Evolutionary conservation across 2,888 invertebrate species (phyloP).

Genomic region (Eupeodes latifasciatus): DNA sequence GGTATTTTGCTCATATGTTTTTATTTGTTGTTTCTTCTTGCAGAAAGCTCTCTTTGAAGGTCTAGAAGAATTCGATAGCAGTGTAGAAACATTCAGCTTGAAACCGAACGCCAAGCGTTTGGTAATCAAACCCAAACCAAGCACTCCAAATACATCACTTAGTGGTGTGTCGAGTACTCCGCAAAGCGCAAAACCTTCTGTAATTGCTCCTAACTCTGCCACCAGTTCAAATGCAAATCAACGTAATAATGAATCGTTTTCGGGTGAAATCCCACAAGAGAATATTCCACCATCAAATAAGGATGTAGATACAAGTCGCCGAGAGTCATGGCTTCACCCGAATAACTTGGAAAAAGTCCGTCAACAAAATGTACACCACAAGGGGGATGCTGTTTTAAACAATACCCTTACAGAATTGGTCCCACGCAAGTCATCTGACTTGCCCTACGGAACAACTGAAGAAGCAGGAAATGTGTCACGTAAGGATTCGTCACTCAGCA

Average conservation of each 20-base stretch:
- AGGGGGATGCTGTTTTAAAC: slow-evolving; percentile 78
- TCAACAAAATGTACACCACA: slow-evolving; percentile 80
- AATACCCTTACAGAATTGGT: slow-evolving; percentile 82
- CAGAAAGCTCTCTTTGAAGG: slow-evolving; percentile 94
- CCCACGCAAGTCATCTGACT: slow-evolving; percentile 81
- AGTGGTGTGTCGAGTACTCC: slow-evolving; percentile 37
- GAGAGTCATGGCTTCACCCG: slow-evolving; percentile 83
- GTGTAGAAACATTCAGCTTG: slow-evolving; percentile 86
- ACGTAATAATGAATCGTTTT: slow-evolving; percentile 78
- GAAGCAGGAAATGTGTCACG: slow-evolving; percentile 77
- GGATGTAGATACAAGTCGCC: slow-evolving; percentile 78
- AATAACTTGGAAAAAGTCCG: slow-evolving; percentile 82
- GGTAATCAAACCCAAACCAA: slow-evolving; percentile 87
- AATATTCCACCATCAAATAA: slow-evolving; percentile 61
- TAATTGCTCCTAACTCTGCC: slow-evolving; percentile 5
- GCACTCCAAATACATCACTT: slow-evolving; percentile 60
- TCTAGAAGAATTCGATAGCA: slow-evolving; percentile 91
- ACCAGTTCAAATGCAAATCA: slow-evolving; percentile 1
- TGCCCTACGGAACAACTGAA: slow-evolving; percentile 79
- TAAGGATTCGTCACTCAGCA: slow-evolving; percentile 73
- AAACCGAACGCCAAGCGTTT: slow-evolving; percentile 90
- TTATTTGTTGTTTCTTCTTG: neutral
- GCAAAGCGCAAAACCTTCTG: slow-evolving; percentile 30
- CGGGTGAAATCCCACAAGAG: slow-evolving; percentile 77
- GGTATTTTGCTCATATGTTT: neutral